These are phyloP conservation scores for Thymelicus lineola DNA, from an alignment of 2,888 invertebrate species.

Conservation along the genomic window DNA sequence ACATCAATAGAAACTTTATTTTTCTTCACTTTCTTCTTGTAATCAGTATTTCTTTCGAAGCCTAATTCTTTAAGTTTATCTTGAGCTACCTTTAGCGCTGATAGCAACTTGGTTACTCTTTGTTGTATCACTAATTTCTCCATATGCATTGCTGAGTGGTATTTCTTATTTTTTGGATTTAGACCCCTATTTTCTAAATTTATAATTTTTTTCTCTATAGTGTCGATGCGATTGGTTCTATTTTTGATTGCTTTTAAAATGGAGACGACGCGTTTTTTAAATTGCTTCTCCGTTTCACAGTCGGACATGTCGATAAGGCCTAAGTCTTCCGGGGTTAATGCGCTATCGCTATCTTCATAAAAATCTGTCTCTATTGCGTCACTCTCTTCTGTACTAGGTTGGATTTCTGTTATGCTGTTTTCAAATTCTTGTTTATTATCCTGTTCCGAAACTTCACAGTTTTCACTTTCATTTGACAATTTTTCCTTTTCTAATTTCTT, in stretches of 20 bases:
- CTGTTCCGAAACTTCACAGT: conserved; percentile 26
- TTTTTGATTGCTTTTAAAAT: conserved; percentile 62
- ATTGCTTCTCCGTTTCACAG: conserved; percentile 60
- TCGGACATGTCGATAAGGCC: conserved; percentile 64
- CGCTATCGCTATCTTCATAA: conserved; percentile 59
- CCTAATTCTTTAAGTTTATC: conserved; percentile 55
- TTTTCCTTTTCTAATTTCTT: conserved; percentile 37
- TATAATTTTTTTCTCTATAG: conserved; percentile 60
- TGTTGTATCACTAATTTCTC: conserved; percentile 63
- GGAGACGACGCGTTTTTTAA: conserved; percentile 59
- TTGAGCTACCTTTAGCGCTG: conserved; percentile 55
- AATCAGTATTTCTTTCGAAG: conserved; percentile 43
- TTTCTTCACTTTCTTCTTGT: conserved; percentile 46
- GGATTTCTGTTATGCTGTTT: conserved; percentile 34
- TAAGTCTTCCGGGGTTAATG: conserved; percentile 61
- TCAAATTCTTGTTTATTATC: conserved; percentile 36
- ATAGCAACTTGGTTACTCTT: conserved; percentile 56
- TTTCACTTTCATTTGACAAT: conserved; percentile 33
- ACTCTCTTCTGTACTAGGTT: conserved; percentile 59
- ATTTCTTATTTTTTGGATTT: conserved; percentile 62
- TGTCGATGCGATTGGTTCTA: conserved; percentile 53
- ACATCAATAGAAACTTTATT: conserved; percentile 34
- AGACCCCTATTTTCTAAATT: conserved; percentile 68
- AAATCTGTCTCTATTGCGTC: conserved; percentile 70
- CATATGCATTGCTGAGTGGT: conserved; percentile 68